phyloP scores from a whole-genome alignment of 2,797 vertebrate genomes.

The Diplodus sargus region DNA sequence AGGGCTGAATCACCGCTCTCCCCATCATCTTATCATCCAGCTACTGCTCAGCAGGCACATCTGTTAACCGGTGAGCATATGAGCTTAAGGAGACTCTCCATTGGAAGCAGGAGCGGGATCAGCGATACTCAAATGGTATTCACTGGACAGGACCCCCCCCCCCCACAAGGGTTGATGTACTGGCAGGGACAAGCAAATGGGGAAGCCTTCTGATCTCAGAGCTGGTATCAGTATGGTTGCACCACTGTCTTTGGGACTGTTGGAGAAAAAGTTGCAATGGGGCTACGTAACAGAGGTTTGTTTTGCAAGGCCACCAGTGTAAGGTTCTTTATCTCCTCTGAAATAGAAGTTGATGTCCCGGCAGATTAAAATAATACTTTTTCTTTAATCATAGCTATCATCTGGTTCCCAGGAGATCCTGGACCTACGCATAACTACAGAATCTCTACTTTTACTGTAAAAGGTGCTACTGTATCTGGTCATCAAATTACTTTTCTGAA shows the following conservation, averaged over 20 bases:
- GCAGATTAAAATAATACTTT: constrained; percentile 1
- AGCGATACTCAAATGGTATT: constrained; percentile 34
- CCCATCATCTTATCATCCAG: constrained; percentile 8
- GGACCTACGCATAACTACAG: not conserved
- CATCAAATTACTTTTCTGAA: constrained; percentile 19
- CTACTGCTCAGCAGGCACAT: constrained; percentile 23
- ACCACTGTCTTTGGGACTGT: constrained; percentile 13
- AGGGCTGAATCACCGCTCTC: not conserved
- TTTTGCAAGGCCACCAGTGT: constrained; percentile 5
- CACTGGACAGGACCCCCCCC: not conserved
- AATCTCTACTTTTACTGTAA: not conserved
- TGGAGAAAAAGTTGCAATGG: not conserved
- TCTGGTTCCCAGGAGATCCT: not conserved
- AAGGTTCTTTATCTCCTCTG: not conserved
- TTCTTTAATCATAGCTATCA: not conserved
- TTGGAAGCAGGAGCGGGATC: constrained; percentile 30
- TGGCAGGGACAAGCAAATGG: constrained; percentile 39
- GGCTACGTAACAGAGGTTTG: not conserved
- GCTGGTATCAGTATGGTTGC: constrained; percentile 12
- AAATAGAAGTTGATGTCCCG: not conserved
- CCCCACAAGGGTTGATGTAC: constrained; percentile 20
- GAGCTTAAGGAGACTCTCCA: constrained; percentile 43
- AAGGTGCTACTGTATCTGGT: not conserved
- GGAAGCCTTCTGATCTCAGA: constrained; percentile 32
- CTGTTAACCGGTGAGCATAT: constrained; percentile 27